These are phyloP conservation scores for Sesia bembeciformis DNA, from an alignment of 2,888 invertebrate species.

Conservation along the genomic window DNA sequence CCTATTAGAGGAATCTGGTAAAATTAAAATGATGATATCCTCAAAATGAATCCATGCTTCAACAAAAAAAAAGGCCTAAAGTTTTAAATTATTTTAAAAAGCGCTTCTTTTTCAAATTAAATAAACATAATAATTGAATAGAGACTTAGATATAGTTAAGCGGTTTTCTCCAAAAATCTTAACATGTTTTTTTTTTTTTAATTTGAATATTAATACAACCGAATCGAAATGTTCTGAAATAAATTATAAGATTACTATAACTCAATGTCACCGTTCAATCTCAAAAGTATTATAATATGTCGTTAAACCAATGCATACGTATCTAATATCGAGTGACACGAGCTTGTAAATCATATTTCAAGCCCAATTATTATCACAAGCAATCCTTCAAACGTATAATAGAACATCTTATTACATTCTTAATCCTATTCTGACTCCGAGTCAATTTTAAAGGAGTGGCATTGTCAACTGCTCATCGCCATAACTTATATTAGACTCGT, in stretches of 20 bases:
- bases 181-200: too few relatives aligned
- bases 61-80: too few relatives aligned
- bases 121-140: too few relatives aligned
- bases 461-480: constrained; percentile 52
- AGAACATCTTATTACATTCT: constrained; percentile 44
- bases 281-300: constrained; percentile 28
- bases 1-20: too few relatives aligned
- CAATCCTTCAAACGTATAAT: constrained; percentile 48
- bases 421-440: constrained; percentile 61
- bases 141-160: too few relatives aligned
- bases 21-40: too few relatives aligned
- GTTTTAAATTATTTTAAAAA: too few relatives aligned
- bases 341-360: constrained; percentile 61
- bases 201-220: too few relatives aligned
- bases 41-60: too few relatives aligned
- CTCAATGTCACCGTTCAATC: constrained; percentile 37
- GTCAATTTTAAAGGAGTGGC: constrained; percentile 57
- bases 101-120: too few relatives aligned
- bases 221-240: too few relatives aligned
- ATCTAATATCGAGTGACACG: constrained; percentile 21
- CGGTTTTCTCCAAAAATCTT: too few relatives aligned
- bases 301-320: constrained; percentile 21
- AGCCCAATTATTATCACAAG: constrained; percentile 59
- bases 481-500: constrained; percentile 59
- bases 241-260: constrained; percentile 19